These are phyloP conservation scores for Zelostemma sp. DNA, from an alignment of 1,140 invertebrate species.

Conservation along the genomic window DNA sequence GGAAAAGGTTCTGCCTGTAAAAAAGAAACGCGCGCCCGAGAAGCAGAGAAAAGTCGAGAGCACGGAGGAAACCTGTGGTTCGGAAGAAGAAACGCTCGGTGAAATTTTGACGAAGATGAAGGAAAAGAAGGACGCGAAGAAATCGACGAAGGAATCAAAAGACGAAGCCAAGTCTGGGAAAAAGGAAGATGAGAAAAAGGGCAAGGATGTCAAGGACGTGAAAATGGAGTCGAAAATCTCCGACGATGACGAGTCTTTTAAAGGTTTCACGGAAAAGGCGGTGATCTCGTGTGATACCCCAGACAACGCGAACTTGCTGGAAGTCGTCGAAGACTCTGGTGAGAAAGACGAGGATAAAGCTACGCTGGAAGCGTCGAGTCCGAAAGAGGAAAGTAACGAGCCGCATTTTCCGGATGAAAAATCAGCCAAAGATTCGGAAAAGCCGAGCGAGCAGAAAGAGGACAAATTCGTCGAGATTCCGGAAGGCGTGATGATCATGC, in stretches of 20 bases:
- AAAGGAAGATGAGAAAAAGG: conserved; percentile 22
- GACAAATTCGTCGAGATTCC: no score
- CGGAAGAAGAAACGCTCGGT: conserved; percentile 61
- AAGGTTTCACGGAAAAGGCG: conserved; percentile 68
- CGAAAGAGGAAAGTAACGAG: neutral
- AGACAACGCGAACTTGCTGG: conserved; percentile 42
- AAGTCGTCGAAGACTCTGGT: conserved; percentile 4
- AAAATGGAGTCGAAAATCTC: conserved; percentile 53
- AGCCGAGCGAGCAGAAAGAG: conserved; percentile 42
- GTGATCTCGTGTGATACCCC: conserved; percentile 38
- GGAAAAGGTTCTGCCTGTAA: conserved; percentile 15
- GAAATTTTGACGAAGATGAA: conserved; percentile 56
- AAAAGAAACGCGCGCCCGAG: neutral
- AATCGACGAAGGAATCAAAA: conserved; percentile 24
- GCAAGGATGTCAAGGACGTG: conserved; percentile 6
- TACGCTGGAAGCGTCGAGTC: neutral
- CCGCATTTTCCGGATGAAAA: conserved; percentile 8
- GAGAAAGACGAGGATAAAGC: conserved; percentile 11
- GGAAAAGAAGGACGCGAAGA: conserved; percentile 50
- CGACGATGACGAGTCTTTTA: conserved; percentile 71
- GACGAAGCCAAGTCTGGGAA: conserved; percentile 21
- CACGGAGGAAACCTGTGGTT: conserved; percentile 27
- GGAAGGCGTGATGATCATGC: conserved; percentile 54
- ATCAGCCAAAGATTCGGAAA: conserved; percentile 9
- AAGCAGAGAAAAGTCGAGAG: conserved; percentile 30